Base-by-base conservation (phyloP, 2,113 vertebrate species). In the Urocolius indicus region DNA sequence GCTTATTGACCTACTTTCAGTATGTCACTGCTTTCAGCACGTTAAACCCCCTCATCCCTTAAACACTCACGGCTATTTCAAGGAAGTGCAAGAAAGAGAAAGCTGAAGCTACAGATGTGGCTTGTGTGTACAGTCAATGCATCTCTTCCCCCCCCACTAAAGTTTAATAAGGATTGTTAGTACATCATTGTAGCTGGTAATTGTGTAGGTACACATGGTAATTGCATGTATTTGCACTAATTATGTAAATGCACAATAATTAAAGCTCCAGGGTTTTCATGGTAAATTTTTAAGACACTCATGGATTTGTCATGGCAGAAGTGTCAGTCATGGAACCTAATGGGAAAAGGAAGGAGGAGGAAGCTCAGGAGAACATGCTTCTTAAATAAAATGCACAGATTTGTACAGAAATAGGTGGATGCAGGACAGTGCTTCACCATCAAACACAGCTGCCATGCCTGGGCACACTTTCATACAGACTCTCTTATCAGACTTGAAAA, bases 171-270 rank as follows among this genome's bases (percentile, higher is more conserved):
- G 91, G 96, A 96, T 96, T 97, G 95, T 97, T 97, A 97, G 93
- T 95, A 97, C 96, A 92, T 94, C 96, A 97, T 95, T 97, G 96
- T 96, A 97, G 96, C 96, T 92, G 83, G 94, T 97, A 97, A 97
- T 97, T 97, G 96, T 97, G 95, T 97, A 97, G 96, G 96, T 96
- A 97, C 94, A 96, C 96, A 95, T 95, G 80, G 93, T 97, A 97
- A 97, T 97, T 97, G 96, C 96, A 96, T 97, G 96, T 96, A 97
- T 97, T 97, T 97, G 96, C 94, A 97, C 96, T 97, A 97, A 97
- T 97, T 97, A 97, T 96, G 97, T 94, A 97, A 96, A 97, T 97
- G 83, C 80, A 93, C 92, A 96, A 96, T 97, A 97, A 97, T 97
- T 97, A 96, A 94, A 96, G 94, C 95, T 96, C 93, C 90, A 97